Base-by-base conservation (phyloP, 2,888 invertebrate genomes). In the Pherbina coryleti region DNA sequence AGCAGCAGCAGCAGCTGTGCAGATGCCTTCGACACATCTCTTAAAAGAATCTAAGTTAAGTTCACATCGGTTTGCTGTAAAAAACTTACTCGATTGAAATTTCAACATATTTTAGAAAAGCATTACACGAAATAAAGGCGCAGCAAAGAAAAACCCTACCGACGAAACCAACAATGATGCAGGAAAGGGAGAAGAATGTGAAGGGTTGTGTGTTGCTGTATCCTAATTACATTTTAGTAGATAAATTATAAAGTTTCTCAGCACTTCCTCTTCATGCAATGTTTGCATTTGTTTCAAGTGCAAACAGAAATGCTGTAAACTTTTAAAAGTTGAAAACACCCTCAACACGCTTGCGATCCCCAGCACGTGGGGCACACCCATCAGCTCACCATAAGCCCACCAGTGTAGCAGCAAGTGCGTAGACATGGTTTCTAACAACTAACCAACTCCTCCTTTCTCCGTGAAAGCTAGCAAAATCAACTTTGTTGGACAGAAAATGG, bases 191-290 rank as follows among this genome's bases (percentile, higher is more conserved):
- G 71, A 67, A 22, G 37, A 22, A 55, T 53, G 44, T 22, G 55
- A 19, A 53, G 53, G 31, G 19, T 22, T 17, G 57, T 31, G 31
- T 49, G 73, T 14, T 51, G 84, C 82, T 83, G 86, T 84, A 86
- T 88, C 86, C 85, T 88, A 88, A 88, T 88, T 88, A 88, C 88
- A 88, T 88, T 88, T 88, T 86, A 86, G 86, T 87, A 86, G 85
- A 87, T 88, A 86, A 86, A 88, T 87, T 85, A 84, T 86, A 85
- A 86, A 86, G 84, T 85, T 87, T 86, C 84, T 82, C 83, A 80
- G 84, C 82, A 83, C 83, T 80, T 83, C 82, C 81, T 83, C 75
- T 75, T 34, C 34, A 67, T 51, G 78, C 78, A 76, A 64, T 78
- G 77, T 76, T 77, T 77, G 79, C 77, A 72, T 78, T 77, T 62